Base-by-base conservation (phyloP, 2,888 invertebrate genomes). In the Parnassius smintheus region DNA sequence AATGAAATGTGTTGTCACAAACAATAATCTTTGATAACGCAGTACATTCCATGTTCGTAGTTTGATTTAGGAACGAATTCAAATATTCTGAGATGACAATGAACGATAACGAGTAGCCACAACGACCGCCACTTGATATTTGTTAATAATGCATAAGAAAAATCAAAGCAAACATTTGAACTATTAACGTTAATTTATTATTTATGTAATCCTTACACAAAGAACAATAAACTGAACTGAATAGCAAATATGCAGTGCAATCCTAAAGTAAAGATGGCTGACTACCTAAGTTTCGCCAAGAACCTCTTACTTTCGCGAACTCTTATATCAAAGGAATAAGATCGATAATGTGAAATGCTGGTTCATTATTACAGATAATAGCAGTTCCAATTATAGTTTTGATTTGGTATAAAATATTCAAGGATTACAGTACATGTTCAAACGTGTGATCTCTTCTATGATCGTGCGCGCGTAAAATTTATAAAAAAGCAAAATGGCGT, bases 121-220 rank as follows among this genome's bases (percentile, higher is more conserved):
- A 25, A 25, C 3, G 25, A 2, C 18, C 18, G 18, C 18, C 18
- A 18, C 18, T 18, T 18, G 18, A 18, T 18, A 18, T 18, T 18
- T 18, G 18, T 18, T 18, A 18, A 18, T 18, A 18, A 18, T 18
- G 18, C 18, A 18, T 18, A 18, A 12, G 13, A 48, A 42, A 48
- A 48, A 48, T 48, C 13, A 53, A 41, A 59, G 53, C 53, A 8
- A 13, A 11, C 13, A 25, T 53, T 9, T 13, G 10, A 51, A 41
- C 49, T 50, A 54, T 35, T 54, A 44, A 54, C 3, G 35, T n/a
- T 63, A 59, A 59, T 63, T 63, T 63, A 63, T 50, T 42, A 50
- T 18, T 18, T 13, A 44, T 25, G 41, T 58, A 44, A 50, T 55
- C 25, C 18, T 48, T n/a, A 52, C 42, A 46, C 58, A 35, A 53